Evolutionary conservation across 2,888 invertebrate species (phyloP).

Genomic region (Chymomyza caudatula): DNA sequence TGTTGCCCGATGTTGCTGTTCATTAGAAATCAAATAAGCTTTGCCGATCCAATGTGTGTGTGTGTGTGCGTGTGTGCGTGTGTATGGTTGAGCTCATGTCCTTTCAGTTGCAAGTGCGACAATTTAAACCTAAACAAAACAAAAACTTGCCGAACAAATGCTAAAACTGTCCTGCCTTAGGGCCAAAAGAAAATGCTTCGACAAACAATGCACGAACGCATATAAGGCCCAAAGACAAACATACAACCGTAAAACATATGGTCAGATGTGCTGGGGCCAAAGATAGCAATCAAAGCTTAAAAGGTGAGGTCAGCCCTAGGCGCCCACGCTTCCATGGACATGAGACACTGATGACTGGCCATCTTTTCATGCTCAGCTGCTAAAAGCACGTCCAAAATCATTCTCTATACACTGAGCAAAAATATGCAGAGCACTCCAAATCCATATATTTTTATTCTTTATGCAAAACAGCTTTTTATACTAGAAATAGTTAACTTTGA

Average conservation of each 20-base stretch:
- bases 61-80: neutral
- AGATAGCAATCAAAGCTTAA: neutral
- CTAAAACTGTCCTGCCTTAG: slow-evolving; percentile 38
- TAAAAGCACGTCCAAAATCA: neutral
- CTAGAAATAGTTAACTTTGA: too few species aligned
- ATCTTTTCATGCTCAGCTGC: neutral
- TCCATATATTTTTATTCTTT: too few species aligned
- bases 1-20: slow-evolving; percentile 8
- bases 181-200: slow-evolving; percentile 21
- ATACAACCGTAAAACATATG: neutral
- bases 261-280: too few species aligned
- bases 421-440: neutral
- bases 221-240: neutral
- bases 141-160: slow-evolving; percentile 47
- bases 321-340: neutral
- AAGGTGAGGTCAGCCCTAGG: neutral
- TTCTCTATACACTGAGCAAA: neutral
- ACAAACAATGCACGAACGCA: neutral
- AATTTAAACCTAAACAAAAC: slow-evolving; percentile 57
- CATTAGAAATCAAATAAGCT: slow-evolving; percentile 8
- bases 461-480: too few species aligned
- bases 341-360: neutral
- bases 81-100: neutral
- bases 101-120: slow-evolving; percentile 30
- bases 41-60: neutral